Evolutionary conservation across 2,113 vertebrate genomes (phyloP), one percentile per base, ranked within the genome.

Genomic region (Casuarius casuarius): DNA sequence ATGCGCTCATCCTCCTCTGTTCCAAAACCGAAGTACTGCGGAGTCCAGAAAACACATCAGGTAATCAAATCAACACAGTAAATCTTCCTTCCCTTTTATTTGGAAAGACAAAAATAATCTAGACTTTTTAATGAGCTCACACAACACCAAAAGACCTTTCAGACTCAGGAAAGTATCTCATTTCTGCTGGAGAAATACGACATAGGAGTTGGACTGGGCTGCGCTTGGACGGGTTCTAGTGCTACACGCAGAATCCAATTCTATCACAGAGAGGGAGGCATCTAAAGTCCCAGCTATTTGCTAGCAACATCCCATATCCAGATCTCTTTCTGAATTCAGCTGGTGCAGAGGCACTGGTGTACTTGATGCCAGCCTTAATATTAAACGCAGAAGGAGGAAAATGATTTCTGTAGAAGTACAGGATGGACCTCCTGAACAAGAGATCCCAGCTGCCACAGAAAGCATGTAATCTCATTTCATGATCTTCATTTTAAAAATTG

Each of bases 41-140:
- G 48, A 76, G 42, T 72, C 94, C 95, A 96, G 95, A 92, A 96
- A 95, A 95, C 95, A 93, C 95, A 74, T 96, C 96, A 89, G 94
- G 96, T 95, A 95, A 96, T 90, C 95, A 78, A 89, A 95, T 89
- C 96, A 96, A 78, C 79, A 40, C 95, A 95, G 92, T 94, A 97
- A 97, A 97, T 97, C 94, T 97, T 97, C 91, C 92, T 96, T 97
- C 89, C 49, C 88, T 85, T 85, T 95, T 96, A 97, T 95, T 97
- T 95, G 96, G 96, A 96, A 97, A 97, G 95, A 97, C 94, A 96
- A 97, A 97, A 97, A 97, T 97, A 97, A 94, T 82, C 80, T 66
- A 77, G 92, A 73, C 94, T 94, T 92, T 94, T 92, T 95, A 63
- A 96, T 94, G 96, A 96, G 92, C 86, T 97, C 94, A 80, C 81